A percentile compares a stretch with the other conserved stretches of the same genome.
Evolutionary conservation across 2,797 vertebrate species (phyloP).

Genomic region (Eulemur rubriventer): DNA sequence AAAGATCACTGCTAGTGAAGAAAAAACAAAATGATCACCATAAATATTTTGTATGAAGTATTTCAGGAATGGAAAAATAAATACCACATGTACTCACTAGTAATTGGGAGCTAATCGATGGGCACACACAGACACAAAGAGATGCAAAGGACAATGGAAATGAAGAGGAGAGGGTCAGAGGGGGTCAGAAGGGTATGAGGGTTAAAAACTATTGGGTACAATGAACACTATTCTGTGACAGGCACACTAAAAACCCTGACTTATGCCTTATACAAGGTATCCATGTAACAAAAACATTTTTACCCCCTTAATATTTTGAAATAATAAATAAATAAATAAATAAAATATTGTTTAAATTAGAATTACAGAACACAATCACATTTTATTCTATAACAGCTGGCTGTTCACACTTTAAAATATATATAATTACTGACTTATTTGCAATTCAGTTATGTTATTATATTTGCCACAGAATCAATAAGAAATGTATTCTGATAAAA

Average conservation of each 20-base stretch:
- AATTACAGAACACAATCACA: background rate
- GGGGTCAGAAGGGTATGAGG: background rate
- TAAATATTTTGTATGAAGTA: background rate
- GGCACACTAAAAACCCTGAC: background rate
- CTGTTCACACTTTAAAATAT: background rate
- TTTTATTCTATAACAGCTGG: background rate
- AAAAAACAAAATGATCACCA: background rate
- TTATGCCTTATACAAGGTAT: background rate
- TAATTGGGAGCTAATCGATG: background rate
- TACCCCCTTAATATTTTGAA: background rate
- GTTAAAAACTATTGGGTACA: background rate
- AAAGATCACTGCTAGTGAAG: background rate
- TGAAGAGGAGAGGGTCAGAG: background rate
- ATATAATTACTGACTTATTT: background rate
- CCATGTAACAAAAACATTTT: background rate
- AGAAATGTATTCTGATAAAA: conserved; percentile 6
- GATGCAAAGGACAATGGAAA: background rate
- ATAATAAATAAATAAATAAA: background rate
- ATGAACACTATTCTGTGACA: background rate
- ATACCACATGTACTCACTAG: background rate
- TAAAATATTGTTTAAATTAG: background rate
- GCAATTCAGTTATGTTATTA: background rate
- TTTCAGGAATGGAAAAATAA: background rate
- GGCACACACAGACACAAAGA: background rate
- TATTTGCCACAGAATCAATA: background rate